Percentiles rank a stretch among this genome's conserved stretches.
Conservation (phyloP, 2,113 vertebrate species). For the Aptenodytes forsteri region DNA sequence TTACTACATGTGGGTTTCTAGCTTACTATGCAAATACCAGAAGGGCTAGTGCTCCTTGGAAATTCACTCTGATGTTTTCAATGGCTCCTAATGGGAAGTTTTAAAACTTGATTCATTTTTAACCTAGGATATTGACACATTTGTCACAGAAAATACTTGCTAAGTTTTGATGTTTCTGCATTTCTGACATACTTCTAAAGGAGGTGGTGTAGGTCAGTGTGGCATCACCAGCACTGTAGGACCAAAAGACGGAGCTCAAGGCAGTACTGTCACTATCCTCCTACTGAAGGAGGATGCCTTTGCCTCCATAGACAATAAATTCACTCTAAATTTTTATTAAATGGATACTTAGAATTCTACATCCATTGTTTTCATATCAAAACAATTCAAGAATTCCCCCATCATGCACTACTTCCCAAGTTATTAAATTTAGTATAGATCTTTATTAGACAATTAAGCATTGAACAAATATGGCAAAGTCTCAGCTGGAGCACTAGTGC, state of each 20-base stretch:
- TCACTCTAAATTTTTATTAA: neutral
- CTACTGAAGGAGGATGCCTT: neutral
- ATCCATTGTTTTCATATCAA: slow-evolving; percentile 24
- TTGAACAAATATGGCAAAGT: slow-evolving; percentile 63
- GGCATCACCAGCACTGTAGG: neutral
- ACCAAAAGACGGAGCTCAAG: neutral
- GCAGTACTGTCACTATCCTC: neutral
- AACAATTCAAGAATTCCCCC: slow-evolving; percentile 52
- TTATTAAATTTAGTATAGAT: slow-evolving; percentile 39
- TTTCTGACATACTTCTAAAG: neutral
- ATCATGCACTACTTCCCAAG: slow-evolving; percentile 43
- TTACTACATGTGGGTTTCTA: neutral
- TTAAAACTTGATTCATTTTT: neutral
- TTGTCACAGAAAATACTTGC: neutral
- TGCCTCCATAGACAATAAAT: neutral
- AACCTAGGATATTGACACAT: neutral
- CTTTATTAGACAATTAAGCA: slow-evolving; percentile 73
- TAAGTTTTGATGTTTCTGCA: neutral
- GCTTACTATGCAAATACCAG: neutral
- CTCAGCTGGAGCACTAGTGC: slow-evolving; percentile 32
- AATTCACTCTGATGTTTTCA: neutral
- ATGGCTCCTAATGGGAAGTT: neutral
- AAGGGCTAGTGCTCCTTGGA: neutral
- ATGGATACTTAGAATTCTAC: neutral
- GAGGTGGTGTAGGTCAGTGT: neutral